These are phyloP conservation scores for Andrena cerasifolii DNA, from an alignment of 1,140 invertebrate genomes.

Conservation along the genomic window DNA sequence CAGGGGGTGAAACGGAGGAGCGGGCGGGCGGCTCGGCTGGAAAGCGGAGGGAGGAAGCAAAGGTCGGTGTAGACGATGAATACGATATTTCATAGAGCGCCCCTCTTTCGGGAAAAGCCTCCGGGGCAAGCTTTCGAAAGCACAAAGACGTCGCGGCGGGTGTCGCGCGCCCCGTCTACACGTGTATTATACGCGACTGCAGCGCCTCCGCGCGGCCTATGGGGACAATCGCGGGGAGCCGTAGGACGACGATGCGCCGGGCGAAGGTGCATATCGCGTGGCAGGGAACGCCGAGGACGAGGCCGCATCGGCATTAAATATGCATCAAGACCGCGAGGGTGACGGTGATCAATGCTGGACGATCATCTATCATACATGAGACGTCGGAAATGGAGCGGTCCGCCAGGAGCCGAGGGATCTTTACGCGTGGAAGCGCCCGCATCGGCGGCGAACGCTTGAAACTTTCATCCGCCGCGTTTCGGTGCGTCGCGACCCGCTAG, in stretches of 20 bases:
- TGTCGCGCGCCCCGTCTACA: constrained; percentile 45
- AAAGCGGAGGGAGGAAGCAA: constrained; percentile 20
- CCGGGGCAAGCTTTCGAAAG: constrained; percentile 53
- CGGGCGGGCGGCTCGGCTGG: background rate
- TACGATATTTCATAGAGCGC: constrained; percentile 61
- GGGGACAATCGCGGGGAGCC: constrained; percentile 32
- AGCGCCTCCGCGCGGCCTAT: background rate
- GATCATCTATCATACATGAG: constrained; percentile 50
- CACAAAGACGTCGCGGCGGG: constrained; percentile 54
- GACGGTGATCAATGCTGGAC: constrained; percentile 63
- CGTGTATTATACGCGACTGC: constrained; percentile 44
- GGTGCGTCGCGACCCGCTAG: background rate
- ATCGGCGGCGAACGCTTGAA: constrained; percentile 10
- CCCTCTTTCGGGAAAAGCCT: constrained; percentile 57
- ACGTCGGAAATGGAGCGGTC: constrained; percentile 10
- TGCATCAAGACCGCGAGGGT: constrained; percentile 60
- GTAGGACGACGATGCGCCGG: constrained; percentile 41
- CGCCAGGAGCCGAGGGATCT: constrained; percentile 12
- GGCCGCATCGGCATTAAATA: constrained; percentile 54
- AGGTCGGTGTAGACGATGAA: constrained; percentile 60
- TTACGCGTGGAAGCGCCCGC: constrained; percentile 9
- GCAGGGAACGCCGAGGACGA: constrained; percentile 43
- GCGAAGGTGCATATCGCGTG: constrained; percentile 41
- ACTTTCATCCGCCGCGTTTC: constrained; percentile 17
- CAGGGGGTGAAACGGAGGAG: constrained; percentile 21